Evolutionary conservation across 2,797 vertebrate species (phyloP).

Genomic region (Coccyzus lansbergi): DNA sequence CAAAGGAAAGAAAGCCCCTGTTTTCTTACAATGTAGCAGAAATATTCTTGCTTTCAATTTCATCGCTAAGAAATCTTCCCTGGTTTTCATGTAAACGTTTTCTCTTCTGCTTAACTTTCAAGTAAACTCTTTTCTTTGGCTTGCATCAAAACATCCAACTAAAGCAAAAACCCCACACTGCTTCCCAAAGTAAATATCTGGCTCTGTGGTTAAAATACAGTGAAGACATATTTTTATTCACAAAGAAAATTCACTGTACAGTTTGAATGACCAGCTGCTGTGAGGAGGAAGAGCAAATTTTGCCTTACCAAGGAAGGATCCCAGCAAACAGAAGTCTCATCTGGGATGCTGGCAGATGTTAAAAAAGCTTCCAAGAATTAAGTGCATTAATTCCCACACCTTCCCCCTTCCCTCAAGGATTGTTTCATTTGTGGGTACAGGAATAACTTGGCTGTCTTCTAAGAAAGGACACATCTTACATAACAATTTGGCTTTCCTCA

Average conservation of each 20-base stretch:
- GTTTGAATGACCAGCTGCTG: not conserved
- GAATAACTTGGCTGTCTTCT: not conserved
- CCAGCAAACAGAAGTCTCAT: not conserved
- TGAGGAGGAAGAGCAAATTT: not conserved
- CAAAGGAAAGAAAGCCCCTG: not conserved
- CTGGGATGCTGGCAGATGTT: not conserved
- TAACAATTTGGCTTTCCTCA: not conserved
- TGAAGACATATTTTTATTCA: slow-evolving; percentile 31
- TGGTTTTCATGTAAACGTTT: slow-evolving; percentile 53
- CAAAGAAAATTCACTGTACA: slow-evolving; percentile 45
- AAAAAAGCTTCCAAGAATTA: not conserved
- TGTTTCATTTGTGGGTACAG: not conserved
- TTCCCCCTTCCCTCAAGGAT: not conserved
- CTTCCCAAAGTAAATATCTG: slow-evolving; percentile 55
- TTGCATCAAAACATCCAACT: slow-evolving; percentile 32
- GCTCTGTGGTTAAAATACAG: slow-evolving; percentile 23
- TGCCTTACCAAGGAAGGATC: not conserved
- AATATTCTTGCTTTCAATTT: slow-evolving; percentile 45
- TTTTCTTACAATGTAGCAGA: slow-evolving; percentile 20
- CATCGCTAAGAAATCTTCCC: slow-evolving; percentile 17
- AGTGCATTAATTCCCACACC: not conserved
- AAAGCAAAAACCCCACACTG: slow-evolving; percentile 4
- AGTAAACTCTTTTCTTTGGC: slow-evolving; percentile 59
- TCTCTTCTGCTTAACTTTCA: slow-evolving; percentile 51
- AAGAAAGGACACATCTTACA: not conserved